These are phyloP conservation scores for Cosmia trapezina DNA, from an alignment of 2,888 invertebrate genomes.

Conservation along the genomic window DNA sequence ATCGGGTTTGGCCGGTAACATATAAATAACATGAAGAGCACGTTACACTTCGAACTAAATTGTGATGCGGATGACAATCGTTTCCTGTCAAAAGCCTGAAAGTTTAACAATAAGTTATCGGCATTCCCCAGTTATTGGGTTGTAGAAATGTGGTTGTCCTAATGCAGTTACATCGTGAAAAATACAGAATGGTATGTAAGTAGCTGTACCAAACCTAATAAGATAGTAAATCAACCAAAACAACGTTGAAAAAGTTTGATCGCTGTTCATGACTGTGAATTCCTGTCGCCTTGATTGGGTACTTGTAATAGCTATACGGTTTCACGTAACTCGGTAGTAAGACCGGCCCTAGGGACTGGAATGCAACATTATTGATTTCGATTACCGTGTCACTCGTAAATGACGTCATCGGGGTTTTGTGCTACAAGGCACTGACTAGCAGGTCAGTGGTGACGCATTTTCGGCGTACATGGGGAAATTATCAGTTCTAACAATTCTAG, in stretches of 20 bases:
- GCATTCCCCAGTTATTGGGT: not conserved
- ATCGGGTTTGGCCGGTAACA: too few relatives aligned
- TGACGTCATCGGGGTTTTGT: conserved; percentile 54
- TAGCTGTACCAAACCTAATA: not conserved
- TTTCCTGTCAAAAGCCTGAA: conserved; percentile 2
- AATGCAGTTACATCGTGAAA: not conserved
- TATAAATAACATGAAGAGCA: not conserved
- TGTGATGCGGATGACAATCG: not conserved
- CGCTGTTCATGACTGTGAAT: conserved; percentile 23
- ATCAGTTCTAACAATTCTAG: conserved; percentile 1
- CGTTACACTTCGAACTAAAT: not conserved
- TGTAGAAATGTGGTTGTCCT: not conserved
- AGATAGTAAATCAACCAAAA: conserved; percentile 2
- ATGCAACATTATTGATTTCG: conserved; percentile 59
- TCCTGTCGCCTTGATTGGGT: conserved; percentile 16
- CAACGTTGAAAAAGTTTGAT: not conserved
- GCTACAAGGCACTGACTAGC: not conserved
- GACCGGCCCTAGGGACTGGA: conserved; percentile 33
- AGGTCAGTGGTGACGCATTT: conserved; percentile 31
- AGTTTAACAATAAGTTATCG: not conserved
- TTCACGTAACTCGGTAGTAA: conserved; percentile 12
- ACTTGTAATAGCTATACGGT: not conserved
- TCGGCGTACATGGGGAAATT: conserved; percentile 9
- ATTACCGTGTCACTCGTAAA: conserved; percentile 44
- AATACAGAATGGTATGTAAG: not conserved